A percentile compares a stretch with the other conserved stretches of the same genome.
Evolutionary conservation across 2,888 invertebrate species (phyloP).

Genomic region (Malthinus flaveolus): DNA sequence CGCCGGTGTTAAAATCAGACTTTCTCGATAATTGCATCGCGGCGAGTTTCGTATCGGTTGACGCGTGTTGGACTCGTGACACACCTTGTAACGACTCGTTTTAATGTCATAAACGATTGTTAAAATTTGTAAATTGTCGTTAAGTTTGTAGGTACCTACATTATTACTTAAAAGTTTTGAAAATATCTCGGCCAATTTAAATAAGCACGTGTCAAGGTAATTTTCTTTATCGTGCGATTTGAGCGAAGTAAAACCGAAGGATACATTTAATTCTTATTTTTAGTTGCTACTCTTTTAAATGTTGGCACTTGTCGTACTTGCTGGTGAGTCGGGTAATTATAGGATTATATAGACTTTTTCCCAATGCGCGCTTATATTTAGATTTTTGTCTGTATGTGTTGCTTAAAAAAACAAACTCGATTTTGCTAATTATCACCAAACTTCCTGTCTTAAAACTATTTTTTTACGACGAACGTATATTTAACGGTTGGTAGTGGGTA

Average conservation of each 20-base stretch:
- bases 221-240: constrained; percentile 4
- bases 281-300: not conserved
- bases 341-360: constrained; percentile 7
- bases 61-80: not conserved
- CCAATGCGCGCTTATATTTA: not conserved
- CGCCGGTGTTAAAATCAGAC: no score
- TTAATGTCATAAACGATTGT: not conserved
- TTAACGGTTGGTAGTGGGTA: no score
- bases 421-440: no score
- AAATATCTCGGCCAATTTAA: not conserved
- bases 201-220: constrained; percentile 13
- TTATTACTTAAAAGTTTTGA: not conserved
- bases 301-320: constrained; percentile 3
- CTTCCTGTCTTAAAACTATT: no score
- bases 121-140: not conserved
- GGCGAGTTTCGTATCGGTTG: no score
- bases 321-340: constrained; percentile 5
- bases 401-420: no score
- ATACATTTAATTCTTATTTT: constrained; percentile 9
- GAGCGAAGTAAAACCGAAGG: constrained; percentile 5
- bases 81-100: not conserved
- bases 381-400: not conserved
- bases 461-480: no score
- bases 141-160: no score
- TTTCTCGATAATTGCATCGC: no score